Base-by-base conservation (phyloP, 2,113 vertebrate genomes). In the Ornithorhynchus anatinus region DNA sequence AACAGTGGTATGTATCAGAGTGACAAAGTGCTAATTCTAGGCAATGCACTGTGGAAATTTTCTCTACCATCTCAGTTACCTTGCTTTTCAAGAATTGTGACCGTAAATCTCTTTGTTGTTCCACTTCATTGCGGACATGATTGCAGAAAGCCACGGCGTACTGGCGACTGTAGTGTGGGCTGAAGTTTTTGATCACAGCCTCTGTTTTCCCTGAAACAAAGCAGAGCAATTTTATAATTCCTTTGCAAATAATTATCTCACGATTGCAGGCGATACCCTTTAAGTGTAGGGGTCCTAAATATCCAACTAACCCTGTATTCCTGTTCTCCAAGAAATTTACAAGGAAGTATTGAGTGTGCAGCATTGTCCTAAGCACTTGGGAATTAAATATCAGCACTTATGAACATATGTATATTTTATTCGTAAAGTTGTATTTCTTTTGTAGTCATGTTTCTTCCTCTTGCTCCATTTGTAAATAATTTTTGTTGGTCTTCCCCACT, bases 81-180 rank as follows among this genome's bases (percentile, higher is more conserved):
- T 84, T 94, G 65, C 91, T 94, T 75, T 92, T 93, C 69, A 98
- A 90, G 85, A 98, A 89, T 5, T 85, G 91, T 4, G 94, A 94
- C 17, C 89, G 91, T 20, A 80, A 76, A 35, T 93, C 79, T 36
- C 89, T 87, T 20, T 92, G 91, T 69, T 95, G 94, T 37, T 96
- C 93, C 77, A 97, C 90, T 6, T 98, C 94, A 37, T 92, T 92
- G 54, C 94, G 94, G 3, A 96, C 68, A 0, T 96, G 86, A 42
- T 82, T 85, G 85, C 96, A 95, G 50, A 92, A 95, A 25, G 94
- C 93, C 90, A 96, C 91, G 0, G 85, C 79, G 1, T 95, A 94
- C 80, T 99, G 97, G 27, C 92, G 93, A 44, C 72, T 93, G 87
- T 97, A 99, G 84, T 93, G 94, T 0, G 92, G 90, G 40, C 92